Base-by-base conservation (phyloP, 2,888 invertebrate species). In the Clanis bilineata region DNA sequence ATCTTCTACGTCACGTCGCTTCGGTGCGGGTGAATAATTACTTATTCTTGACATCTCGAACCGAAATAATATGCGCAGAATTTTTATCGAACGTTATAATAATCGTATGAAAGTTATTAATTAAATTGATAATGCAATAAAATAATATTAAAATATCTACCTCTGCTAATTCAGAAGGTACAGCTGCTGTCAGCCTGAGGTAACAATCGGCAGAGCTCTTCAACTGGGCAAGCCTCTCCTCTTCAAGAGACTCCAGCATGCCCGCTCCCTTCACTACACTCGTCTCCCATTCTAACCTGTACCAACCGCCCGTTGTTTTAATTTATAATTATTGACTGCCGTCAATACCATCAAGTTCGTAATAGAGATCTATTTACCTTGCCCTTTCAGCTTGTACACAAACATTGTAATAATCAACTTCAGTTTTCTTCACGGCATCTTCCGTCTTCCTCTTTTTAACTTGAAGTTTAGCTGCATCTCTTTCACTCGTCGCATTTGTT, bases 401-500 rank as follows among this genome's bases (percentile, higher is more conserved):
- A 57, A 96, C 94, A 66, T 97, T 97, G 78, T 98, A 98, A 87
- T 98, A 98, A 78, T 98, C 98, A 63, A 97, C 96, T 88, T 98
- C 98, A 57, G 97, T 96, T 82, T 98, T 96, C 78, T 97, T 96
- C 36, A 98, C 96, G 3, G 96, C 95, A 77, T 98, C 97, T 86
- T 97, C 97, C 23, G 97, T 96, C 88, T 98, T 98, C 70, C 96
- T 94, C 77, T 97, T 95, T 80, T 98, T 97, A 62, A 96, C 95
- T 84, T 97, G 97, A 78, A 98, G 86, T 94, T 98, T 95, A 36
- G 93, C 94, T 63, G 93, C 94, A 74, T 95, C 95, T 68, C 94
- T 93, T 68, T 95, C 95, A 64, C 71, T 93, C 12, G 86, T 74
- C 12, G 82, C 74, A 60, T 77, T 77, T 12, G 80, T 64, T 4